Conservation (phyloP, 2,797 vertebrate species). For the Decapterus maruadsi region DNA sequence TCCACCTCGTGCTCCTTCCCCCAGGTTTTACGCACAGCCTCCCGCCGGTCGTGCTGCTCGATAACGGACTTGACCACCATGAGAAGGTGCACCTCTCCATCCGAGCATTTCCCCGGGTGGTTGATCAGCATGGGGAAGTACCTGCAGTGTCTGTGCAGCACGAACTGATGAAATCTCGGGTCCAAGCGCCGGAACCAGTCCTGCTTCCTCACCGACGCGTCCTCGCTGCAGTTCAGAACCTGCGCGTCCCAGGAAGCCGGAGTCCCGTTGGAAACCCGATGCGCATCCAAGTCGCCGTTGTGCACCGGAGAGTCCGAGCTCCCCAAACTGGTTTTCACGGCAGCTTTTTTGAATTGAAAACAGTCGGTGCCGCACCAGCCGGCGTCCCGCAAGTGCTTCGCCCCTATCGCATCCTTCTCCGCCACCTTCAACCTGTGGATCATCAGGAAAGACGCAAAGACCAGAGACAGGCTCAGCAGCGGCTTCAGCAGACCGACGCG, state of each 20-base stretch:
- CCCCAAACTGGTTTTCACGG: slow-evolving; percentile 7
- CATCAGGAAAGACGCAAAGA: slow-evolving; percentile 86
- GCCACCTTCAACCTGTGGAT: slow-evolving; percentile 84
- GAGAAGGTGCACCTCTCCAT: slow-evolving; percentile 82
- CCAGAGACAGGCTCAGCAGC: slow-evolving; percentile 83
- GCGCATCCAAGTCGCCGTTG: slow-evolving; percentile 28
- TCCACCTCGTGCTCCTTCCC: slow-evolving; percentile 76
- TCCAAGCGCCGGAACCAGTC: slow-evolving; percentile 86
- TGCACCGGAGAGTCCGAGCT: slow-evolving; percentile 15
- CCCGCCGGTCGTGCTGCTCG: slow-evolving; percentile 88
- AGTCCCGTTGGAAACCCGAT: slow-evolving; percentile 55
- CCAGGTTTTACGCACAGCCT: slow-evolving; percentile 88
- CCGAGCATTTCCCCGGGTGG: slow-evolving; percentile 88
- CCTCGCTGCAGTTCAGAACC: slow-evolving; percentile 82
- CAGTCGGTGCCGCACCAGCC: slow-evolving; percentile 72
- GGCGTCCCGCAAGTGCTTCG: slow-evolving; percentile 43
- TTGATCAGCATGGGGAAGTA: slow-evolving; percentile 90
- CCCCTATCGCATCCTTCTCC: slow-evolving; percentile 76
- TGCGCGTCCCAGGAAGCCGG: slow-evolving; percentile 81
- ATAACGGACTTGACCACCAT: slow-evolving; percentile 89
- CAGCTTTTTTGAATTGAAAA: slow-evolving; percentile 53
- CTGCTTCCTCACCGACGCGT: slow-evolving; percentile 72
- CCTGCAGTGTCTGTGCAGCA: slow-evolving; percentile 88
- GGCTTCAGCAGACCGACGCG: slow-evolving; percentile 82
- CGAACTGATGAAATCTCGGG: slow-evolving; percentile 87